A percentile compares a stretch with the other conserved stretches of the same genome.
Evolutionary conservation across 2,888 invertebrate species (phyloP).

Genomic region (Neoaliturus tenellus): DNA sequence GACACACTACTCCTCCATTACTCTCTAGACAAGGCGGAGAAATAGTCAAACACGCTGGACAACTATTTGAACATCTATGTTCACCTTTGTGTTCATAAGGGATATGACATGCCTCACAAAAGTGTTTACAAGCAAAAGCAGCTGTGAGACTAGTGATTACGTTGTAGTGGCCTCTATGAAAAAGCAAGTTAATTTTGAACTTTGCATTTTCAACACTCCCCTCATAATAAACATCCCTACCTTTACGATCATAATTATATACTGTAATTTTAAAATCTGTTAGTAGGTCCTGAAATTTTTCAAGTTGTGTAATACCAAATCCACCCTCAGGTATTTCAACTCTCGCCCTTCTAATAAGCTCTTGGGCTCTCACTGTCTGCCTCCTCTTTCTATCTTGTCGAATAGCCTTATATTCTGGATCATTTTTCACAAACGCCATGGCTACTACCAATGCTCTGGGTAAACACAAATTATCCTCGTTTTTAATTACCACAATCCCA

Average conservation of each 20-base stretch:
- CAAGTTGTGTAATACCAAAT: not conserved
- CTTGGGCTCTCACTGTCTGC: not conserved
- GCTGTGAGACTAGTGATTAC: constrained; percentile 65
- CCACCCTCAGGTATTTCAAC: not conserved
- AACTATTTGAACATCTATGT: not conserved
- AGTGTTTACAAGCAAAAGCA: constrained; percentile 64
- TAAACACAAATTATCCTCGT: constrained; percentile 59
- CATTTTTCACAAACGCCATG: constrained; percentile 56
- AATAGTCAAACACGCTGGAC: not conserved
- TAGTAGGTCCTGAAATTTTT: constrained; percentile 36
- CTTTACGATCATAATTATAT: constrained; percentile 16
- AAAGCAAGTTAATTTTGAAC: constrained; percentile 63
- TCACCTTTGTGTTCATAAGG: constrained; percentile 57
- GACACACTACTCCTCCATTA: not conserved
- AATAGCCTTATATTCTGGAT: not conserved
- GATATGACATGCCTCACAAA: constrained; percentile 65
- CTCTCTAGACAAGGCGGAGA: constrained; percentile 22
- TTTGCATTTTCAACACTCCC: not conserved
- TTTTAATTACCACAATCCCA: constrained; percentile 60
- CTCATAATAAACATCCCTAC: constrained; percentile 19
- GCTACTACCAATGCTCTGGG: constrained; percentile 59
- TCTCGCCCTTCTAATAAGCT: constrained; percentile 7
- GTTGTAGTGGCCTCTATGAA: constrained; percentile 63
- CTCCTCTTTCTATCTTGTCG: not conserved
- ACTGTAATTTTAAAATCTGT: constrained; percentile 7